A percentile compares a stretch with the other conserved stretches of the same genome.
Conservation (phyloP, 2,888 invertebrate species). For the Pelosia muscerda region DNA sequence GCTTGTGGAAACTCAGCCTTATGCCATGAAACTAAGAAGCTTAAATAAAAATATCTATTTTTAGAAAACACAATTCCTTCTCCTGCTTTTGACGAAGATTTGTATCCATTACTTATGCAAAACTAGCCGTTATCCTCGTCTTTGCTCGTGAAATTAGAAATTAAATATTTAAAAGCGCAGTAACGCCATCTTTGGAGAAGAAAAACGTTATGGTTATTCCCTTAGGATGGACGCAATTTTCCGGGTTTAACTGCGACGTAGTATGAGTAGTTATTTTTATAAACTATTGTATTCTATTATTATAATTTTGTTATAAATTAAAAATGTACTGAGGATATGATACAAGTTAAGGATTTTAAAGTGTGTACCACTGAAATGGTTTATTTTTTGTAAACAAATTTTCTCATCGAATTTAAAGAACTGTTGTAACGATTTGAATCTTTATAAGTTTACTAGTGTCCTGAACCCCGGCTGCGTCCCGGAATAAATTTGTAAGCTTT, state of each 20-base stretch:
- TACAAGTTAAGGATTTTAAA: no score
- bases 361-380: no score
- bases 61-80: slow-evolving; percentile 13
- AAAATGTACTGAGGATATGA: no score
- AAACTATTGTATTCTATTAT: neutral
- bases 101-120: slow-evolving; percentile 51
- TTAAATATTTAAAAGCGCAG: slow-evolving; percentile 47
- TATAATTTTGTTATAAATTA: neutral
- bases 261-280: slow-evolving; percentile 19
- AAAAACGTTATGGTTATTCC: slow-evolving; percentile 41
- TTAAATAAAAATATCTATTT: neutral
- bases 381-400: no score
- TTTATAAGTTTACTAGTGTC: no score
- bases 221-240: slow-evolving; percentile 36
- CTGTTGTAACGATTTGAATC: no score
- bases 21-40: neutral
- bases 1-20: neutral
- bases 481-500: no score
- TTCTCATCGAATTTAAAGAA: no score
- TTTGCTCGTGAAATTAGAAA: slow-evolving; percentile 51
- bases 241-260: slow-evolving; percentile 24
- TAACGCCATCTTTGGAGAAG: slow-evolving; percentile 46
- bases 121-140: slow-evolving; percentile 49
- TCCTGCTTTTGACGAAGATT: slow-evolving; percentile 45
- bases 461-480: no score